Base-by-base conservation (phyloP, 2,797 vertebrate species). In the Muraenolepis orangiensis region DNA sequence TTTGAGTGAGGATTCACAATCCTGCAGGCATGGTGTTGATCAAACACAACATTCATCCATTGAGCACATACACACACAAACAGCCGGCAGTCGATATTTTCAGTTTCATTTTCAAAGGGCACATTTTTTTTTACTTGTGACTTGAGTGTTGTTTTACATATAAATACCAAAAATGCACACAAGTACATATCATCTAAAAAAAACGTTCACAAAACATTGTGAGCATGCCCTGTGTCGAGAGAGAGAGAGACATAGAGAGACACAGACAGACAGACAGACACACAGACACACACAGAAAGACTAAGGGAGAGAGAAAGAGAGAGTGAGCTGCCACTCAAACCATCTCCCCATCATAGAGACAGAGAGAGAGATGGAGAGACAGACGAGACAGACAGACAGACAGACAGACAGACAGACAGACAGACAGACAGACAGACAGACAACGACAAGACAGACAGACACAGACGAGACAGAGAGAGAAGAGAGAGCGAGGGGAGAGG, bases 21-120 rank as follows among this genome's bases (percentile, higher is more conserved):
- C 76, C 85, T 85, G 74, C 70, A 69, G 84, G 84, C 84, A 0
- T 64, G 69, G 61, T 31, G 71, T 42, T 76, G 80, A 81, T 80
- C 40, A 81, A 70, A 81, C 73, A 36, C 71, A 80, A 80, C 26
- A 26, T 80, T 80, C 85, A 76, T 78, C 51, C 57, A 64, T 7
- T 64, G 26, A 61, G 23, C 57, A 64, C 23, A 23, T 3, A 34
- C 3, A 64, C n/a, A 64, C 57, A 26, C 57, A 26, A 64, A 26
- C 57, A 64, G 2, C 57, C n/a, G 11, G 23, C 57, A 26, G n/a
- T 64, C 16, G n/a, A 64, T 64, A 26, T 40, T 6, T 26, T 2
- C n/a, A n/a, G n/a, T 61, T 61, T 61, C 8, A 18, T 11, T 61
- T 23, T 64, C 16, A 64, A 26, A 64, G 57, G 57, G n/a, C 57